phyloP scores from a whole-genome alignment of 2,888 invertebrate species.

The Drosophila parthenogenetica region DNA sequence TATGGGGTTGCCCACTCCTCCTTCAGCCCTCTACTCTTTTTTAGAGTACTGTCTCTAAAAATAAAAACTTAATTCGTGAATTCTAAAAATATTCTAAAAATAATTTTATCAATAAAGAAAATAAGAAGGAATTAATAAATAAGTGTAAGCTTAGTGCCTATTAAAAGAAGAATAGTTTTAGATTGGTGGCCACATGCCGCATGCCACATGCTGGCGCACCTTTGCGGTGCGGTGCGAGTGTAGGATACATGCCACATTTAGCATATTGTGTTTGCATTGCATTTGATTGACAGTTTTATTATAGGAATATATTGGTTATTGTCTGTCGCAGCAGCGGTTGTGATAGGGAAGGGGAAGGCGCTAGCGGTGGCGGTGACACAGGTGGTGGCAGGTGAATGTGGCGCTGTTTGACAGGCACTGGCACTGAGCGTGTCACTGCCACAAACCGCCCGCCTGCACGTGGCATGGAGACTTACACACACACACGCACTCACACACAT shows the following conservation, averaged over 20 bases:
- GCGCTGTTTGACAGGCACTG: slow-evolving; percentile 47
- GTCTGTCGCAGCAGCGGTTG: slow-evolving; percentile 6
- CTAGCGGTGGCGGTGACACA: background rate
- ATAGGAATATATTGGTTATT: slow-evolving; percentile 37
- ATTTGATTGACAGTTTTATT: slow-evolving; percentile 73
- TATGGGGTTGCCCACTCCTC: too few relatives aligned
- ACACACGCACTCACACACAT: background rate
- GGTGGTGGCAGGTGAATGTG: slow-evolving; percentile 14
- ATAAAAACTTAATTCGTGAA: too few relatives aligned
- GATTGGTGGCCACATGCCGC: background rate
- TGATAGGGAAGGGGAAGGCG: background rate
- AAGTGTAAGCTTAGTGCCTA: background rate
- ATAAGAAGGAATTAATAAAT: background rate
- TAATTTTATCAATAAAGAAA: background rate
- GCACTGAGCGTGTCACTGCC: slow-evolving; percentile 1
- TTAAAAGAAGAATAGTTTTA: too few relatives aligned
- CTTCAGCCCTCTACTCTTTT: too few relatives aligned
- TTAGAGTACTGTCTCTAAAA: too few relatives aligned
- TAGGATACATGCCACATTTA: slow-evolving; percentile 26
- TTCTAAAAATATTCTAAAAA: too few relatives aligned
- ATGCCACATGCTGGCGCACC: slow-evolving; percentile 17
- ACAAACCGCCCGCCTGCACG: slow-evolving; percentile 5
- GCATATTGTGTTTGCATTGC: slow-evolving; percentile 36
- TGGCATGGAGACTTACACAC: slow-evolving; percentile 6
- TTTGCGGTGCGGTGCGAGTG: slow-evolving; percentile 15